These are phyloP conservation scores for Cynopterus brachyotis DNA, from an alignment of 2,113 vertebrate species.

Conservation along the genomic window DNA sequence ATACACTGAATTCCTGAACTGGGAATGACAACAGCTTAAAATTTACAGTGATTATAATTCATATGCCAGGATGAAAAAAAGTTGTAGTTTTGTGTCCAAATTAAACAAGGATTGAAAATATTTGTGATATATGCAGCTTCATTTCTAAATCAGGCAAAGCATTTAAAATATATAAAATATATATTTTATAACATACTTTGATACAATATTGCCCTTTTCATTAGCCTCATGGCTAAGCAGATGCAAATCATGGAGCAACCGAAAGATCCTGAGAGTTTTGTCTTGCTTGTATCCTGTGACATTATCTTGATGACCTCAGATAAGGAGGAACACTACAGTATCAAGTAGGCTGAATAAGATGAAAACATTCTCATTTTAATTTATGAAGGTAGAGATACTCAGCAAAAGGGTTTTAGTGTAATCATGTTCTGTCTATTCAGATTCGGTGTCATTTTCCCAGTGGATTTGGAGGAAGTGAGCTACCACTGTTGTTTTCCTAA, in stretches of 20 bases:
- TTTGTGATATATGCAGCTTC: not conserved
- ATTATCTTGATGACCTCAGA: not conserved
- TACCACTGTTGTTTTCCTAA: not conserved
- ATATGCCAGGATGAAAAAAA: not conserved
- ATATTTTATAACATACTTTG: not conserved
- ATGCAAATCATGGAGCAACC: not conserved
- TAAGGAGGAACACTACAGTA: not conserved
- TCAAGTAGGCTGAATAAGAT: not conserved
- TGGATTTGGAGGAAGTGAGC: not conserved
- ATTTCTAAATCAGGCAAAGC: slow-evolving; percentile 10
- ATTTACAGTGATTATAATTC: not conserved
- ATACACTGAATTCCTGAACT: not conserved
- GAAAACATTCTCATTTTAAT: not conserved
- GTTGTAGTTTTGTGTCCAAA: slow-evolving; percentile 15
- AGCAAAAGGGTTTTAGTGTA: not conserved
- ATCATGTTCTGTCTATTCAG: not conserved
- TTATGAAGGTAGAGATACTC: not conserved
- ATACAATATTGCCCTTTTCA: not conserved
- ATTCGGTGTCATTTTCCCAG: not conserved
- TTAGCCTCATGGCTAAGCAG: not conserved
- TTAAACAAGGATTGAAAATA: not conserved
- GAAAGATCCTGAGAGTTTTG: not conserved
- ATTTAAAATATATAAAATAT: not conserved
- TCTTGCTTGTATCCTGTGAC: not conserved
- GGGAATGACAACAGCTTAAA: not conserved